Conservation (phyloP, 2,888 invertebrate species). For the Eilema caniola region DNA sequence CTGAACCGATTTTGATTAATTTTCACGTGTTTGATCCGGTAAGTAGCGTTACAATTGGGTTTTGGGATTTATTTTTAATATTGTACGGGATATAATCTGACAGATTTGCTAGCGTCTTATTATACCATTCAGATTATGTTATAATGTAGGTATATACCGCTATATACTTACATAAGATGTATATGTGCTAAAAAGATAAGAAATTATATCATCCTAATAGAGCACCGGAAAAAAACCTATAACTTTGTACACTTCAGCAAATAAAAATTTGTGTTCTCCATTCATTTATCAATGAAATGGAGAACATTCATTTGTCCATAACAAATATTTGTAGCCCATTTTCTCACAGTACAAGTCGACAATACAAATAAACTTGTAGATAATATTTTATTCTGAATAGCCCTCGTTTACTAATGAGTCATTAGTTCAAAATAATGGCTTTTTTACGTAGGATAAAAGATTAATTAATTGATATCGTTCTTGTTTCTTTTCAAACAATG, state of each 20-base stretch:
- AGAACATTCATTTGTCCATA: constrained; percentile 5
- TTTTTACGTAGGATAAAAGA: constrained; percentile 4
- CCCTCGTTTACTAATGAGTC: constrained; percentile 7
- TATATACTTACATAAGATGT: background rate
- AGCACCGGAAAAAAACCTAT: background rate
- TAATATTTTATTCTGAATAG: constrained; percentile 3
- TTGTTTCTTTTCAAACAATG: constrained; percentile 1
- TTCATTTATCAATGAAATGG: constrained; percentile 3
- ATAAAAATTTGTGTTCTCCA: background rate
- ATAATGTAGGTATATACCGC: background rate
- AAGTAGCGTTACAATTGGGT: too few species aligned
- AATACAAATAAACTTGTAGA: constrained; percentile 5
- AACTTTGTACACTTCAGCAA: background rate
- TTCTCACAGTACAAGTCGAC: constrained; percentile 6
- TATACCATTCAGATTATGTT: too few species aligned
- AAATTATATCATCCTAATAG: background rate
- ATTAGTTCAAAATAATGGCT: background rate
- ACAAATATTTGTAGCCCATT: constrained; percentile 22
- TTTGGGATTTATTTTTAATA: too few species aligned
- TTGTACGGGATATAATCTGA: too few species aligned
- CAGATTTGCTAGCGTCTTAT: too few species aligned
- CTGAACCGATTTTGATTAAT: too few species aligned
- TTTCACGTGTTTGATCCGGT: too few species aligned
- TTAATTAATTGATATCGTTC: constrained; percentile 4
- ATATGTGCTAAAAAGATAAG: background rate